phyloP scores from a whole-genome alignment of 2,797 vertebrate genomes.

The Gallirallus australis region DNA sequence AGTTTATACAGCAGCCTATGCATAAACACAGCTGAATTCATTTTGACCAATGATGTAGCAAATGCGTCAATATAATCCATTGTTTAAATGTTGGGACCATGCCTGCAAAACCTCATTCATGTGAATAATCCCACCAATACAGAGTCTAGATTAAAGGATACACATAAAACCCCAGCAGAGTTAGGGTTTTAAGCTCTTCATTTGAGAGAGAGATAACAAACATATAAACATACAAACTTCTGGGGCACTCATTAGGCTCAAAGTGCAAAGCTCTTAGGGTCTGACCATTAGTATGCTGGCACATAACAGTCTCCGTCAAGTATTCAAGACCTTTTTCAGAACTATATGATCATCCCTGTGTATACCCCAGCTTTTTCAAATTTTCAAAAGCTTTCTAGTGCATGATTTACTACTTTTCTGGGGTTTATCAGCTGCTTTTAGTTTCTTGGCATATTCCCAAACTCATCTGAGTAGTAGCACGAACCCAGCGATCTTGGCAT shows the following conservation, averaged over 20 bases:
- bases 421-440: conserved; percentile 67
- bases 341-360: background rate
- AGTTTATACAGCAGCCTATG: background rate
- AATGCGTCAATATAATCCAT: background rate
- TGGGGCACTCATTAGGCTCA: background rate
- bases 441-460: conserved; percentile 68
- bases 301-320: background rate
- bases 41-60: background rate
- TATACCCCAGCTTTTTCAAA: background rate
- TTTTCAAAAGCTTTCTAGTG: conserved; percentile 20
- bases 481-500: conserved; percentile 64
- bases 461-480: conserved; percentile 60
- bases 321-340: background rate
- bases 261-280: background rate
- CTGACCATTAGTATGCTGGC: background rate
- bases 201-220: background rate
- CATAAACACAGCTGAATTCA: background rate
- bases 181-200: background rate
- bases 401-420: conserved; percentile 65
- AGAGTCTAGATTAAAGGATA: conserved; percentile 32
- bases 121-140: background rate
- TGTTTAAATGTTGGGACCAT: background rate
- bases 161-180: background rate
- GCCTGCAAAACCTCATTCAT: background rate
- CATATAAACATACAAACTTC: background rate